phyloP scores from a whole-genome alignment of 1,140 invertebrate genomes.

The Argopecten irradians region DNA sequence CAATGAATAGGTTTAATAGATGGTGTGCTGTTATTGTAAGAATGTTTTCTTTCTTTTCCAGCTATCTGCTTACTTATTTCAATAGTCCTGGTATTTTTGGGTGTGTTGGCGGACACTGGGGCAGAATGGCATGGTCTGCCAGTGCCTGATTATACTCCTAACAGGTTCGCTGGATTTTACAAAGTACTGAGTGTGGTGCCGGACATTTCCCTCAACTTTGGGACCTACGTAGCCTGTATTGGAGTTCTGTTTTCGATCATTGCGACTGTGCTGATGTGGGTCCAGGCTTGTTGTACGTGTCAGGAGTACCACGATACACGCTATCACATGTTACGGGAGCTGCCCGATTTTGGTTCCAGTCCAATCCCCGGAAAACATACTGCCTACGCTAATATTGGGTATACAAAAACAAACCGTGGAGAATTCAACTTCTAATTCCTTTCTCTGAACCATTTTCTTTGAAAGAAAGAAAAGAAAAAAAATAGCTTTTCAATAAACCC shows the following conservation, averaged over 20 bases:
- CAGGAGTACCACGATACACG: neutral
- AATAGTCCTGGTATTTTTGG: slow-evolving; percentile 27
- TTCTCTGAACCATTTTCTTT: slow-evolving; percentile 1
- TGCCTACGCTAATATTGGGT: neutral
- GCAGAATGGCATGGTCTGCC: slow-evolving; percentile 36
- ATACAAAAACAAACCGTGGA: neutral
- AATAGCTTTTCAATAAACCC: too few relatives aligned
- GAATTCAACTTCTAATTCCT: neutral
- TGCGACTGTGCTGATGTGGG: slow-evolving; percentile 24
- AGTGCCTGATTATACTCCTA: slow-evolving; percentile 30
- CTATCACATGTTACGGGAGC: slow-evolving; percentile 34
- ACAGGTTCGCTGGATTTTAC: slow-evolving; percentile 34
- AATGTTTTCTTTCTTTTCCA: neutral
- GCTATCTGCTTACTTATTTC: neutral
- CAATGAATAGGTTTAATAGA: too few relatives aligned
- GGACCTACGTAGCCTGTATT: slow-evolving; percentile 19
- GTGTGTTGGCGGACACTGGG: neutral
- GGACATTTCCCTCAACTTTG: slow-evolving; percentile 31
- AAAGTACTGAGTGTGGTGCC: slow-evolving; percentile 24
- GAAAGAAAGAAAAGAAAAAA: neutral
- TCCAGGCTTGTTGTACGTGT: slow-evolving; percentile 34
- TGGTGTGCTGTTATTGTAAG: too few relatives aligned
- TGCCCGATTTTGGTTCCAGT: slow-evolving; percentile 37
- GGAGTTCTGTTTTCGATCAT: slow-evolving; percentile 14
- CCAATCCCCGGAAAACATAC: neutral